These are phyloP conservation scores for Hydra vulgaris DNA, from an alignment of 30 jellyfish, hydroid and myxozoan genomes.

Conservation along the genomic window DNA sequence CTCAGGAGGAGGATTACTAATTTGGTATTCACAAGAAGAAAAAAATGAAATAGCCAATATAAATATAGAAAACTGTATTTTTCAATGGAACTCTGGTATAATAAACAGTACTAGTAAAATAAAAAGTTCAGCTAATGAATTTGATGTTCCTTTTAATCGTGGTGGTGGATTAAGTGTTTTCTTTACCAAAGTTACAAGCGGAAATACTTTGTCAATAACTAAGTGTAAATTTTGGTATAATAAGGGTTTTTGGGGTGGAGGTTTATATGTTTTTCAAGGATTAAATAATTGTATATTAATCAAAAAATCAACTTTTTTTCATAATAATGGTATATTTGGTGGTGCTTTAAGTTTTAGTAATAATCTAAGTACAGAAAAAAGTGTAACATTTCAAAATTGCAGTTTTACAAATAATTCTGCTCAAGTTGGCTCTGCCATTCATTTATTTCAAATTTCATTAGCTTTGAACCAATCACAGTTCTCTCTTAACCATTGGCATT, in stretches of 20 bases:
- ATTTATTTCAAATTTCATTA: not conserved
- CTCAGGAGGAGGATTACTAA: constrained; percentile 22
- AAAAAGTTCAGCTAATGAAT: not conserved
- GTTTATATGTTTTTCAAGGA: not conserved
- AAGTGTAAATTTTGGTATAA: not conserved
- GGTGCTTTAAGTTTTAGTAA: too few species aligned
- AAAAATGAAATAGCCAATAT: not conserved
- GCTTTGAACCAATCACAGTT: not conserved
- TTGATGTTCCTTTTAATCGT: constrained; percentile 18
- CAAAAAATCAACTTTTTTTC: not conserved
- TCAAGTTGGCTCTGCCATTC: constrained; percentile 16
- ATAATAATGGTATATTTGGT: too few species aligned
- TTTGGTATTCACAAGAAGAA: not conserved
- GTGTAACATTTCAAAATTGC: too few species aligned
- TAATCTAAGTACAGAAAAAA: too few species aligned
- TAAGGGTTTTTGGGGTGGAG: constrained; percentile 28
- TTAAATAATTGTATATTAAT: not conserved
- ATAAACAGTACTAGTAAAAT: not conserved
- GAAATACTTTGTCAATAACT: not conserved
- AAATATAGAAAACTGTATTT: not conserved
- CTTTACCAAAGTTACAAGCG: not conserved
- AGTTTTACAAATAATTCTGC: too few species aligned
- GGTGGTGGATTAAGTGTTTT: constrained; percentile 29
- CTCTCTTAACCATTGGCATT: not conserved
- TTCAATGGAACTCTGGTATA: constrained; percentile 1